Evolutionary conservation across 2,888 invertebrate genomes (phyloP).

Genomic region (Limulus polyphemus): DNA sequence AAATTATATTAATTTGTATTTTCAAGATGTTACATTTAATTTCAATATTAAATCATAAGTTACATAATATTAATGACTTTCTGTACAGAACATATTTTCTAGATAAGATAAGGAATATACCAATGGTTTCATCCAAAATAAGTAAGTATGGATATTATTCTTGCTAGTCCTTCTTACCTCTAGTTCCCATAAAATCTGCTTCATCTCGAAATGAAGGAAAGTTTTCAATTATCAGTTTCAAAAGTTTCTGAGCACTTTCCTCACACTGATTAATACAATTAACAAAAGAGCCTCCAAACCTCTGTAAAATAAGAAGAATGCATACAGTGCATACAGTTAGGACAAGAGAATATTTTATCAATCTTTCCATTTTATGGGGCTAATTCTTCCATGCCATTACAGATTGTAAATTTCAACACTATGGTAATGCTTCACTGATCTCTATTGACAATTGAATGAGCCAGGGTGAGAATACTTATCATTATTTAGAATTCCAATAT

Average conservation of each 20-base stretch:
- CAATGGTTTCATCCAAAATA: background rate
- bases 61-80: background rate
- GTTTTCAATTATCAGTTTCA: constrained; percentile 60
- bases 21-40: no score
- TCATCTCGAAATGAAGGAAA: constrained; percentile 83
- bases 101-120: background rate
- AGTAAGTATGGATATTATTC: background rate
- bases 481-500: no score
- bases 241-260: constrained; percentile 59
- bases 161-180: constrained; percentile 37
- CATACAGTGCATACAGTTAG: no score
- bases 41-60: no score
- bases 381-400: no score
- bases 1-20: no score
- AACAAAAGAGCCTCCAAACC: constrained; percentile 55
- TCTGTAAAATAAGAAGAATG: constrained; percentile 41
- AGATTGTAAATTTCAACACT: no score
- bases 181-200: constrained; percentile 52
- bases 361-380: no score
- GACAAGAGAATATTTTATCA: no score
- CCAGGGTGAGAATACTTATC: no score
- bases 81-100: background rate
- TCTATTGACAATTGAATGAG: no score
- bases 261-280: constrained; percentile 60
- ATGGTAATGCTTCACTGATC: no score